Conservation (phyloP, 2,888 invertebrate genomes). For the Hololepta plana region DNA sequence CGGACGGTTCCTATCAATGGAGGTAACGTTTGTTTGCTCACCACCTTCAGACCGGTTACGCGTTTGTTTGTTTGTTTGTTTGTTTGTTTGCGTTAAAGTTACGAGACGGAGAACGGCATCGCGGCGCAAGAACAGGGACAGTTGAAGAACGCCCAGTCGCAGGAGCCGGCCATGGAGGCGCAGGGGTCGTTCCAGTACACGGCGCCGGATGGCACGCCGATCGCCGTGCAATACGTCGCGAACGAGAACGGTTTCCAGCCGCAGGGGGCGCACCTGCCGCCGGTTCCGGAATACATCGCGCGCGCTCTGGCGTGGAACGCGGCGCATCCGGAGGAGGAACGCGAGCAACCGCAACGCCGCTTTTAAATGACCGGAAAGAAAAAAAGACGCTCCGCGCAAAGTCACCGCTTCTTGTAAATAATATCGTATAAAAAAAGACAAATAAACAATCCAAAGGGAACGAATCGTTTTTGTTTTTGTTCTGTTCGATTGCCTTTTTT, state of each 20-base stretch:
- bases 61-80: too few relatives aligned
- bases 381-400: too few relatives aligned
- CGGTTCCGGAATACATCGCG: conserved; percentile 43
- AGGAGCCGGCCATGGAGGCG: conserved; percentile 28
- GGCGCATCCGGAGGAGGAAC: conserved; percentile 30
- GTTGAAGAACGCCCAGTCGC: conserved; percentile 31
- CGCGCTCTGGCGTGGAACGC: conserved; percentile 47
- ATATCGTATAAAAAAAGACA: too few relatives aligned
- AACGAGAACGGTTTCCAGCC: conserved; percentile 54
- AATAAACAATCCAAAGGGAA: too few relatives aligned
- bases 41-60: too few relatives aligned
- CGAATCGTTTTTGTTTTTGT: too few relatives aligned
- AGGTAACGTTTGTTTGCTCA: too few relatives aligned
- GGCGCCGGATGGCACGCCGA: conserved; percentile 41
- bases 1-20: conserved; percentile 35
- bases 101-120: conserved; percentile 45
- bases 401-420: too few relatives aligned
- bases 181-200: conserved; percentile 36
- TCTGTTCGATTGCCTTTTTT: too few relatives aligned
- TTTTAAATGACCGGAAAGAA: too few relatives aligned
- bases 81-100: too few relatives aligned
- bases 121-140: conserved; percentile 37
- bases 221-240: conserved; percentile 40
- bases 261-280: conserved; percentile 27
- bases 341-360: conserved; percentile 4